A percentile compares a stretch with the other conserved stretches of the same genome.
These are phyloP conservation scores for Spinus pinus DNA, from an alignment of 2,797 vertebrate species.

Conservation along the genomic window DNA sequence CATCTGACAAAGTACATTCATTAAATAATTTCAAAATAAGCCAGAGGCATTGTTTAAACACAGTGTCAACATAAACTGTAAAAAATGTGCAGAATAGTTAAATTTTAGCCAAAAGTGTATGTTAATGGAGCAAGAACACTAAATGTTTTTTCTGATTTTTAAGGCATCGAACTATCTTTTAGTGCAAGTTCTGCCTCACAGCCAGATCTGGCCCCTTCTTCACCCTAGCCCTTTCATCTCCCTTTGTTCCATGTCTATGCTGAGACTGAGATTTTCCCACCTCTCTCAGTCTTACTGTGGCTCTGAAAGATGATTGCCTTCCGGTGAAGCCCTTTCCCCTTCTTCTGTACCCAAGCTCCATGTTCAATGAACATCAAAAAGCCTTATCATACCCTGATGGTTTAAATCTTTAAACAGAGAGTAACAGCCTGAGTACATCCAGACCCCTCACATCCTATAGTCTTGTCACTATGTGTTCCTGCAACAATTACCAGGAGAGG, in stretches of 20 bases:
- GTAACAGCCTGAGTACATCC: slow-evolving; percentile 98
- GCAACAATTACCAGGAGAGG: slow-evolving; percentile 92
- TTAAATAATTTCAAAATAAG: slow-evolving; percentile 75
- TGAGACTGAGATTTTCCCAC: slow-evolving; percentile 84
- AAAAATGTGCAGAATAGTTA: slow-evolving; percentile 64
- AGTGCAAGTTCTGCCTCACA: slow-evolving; percentile 87
- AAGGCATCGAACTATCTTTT: slow-evolving; percentile 73
- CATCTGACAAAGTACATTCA: slow-evolving; percentile 74
- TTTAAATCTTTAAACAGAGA: slow-evolving; percentile 99
- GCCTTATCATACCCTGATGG: slow-evolving; percentile 96
- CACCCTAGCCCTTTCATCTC: slow-evolving; percentile 93
- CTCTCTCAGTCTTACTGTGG: slow-evolving; percentile 84
- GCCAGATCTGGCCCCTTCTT: slow-evolving; percentile 87
- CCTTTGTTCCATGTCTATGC: slow-evolving; percentile 87
- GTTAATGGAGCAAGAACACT: slow-evolving; percentile 78
- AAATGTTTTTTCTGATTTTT: slow-evolving; percentile 77
- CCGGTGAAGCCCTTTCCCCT: slow-evolving; percentile 87
- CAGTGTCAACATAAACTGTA: slow-evolving; percentile 70
- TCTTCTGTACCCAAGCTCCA: slow-evolving; percentile 88
- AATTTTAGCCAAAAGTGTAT: slow-evolving; percentile 67
- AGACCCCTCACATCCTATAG: slow-evolving; percentile 91
- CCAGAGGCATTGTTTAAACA: slow-evolving; percentile 70
- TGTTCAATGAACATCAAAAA: slow-evolving; percentile 99
- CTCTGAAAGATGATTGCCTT: slow-evolving; percentile 94
- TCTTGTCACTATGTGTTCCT: slow-evolving; percentile 92